Evolutionary conservation across 2,888 invertebrate genomes (phyloP), one percentile per base, ranked within the genome.

Genomic region (Drosophila aldrichi): DNA sequence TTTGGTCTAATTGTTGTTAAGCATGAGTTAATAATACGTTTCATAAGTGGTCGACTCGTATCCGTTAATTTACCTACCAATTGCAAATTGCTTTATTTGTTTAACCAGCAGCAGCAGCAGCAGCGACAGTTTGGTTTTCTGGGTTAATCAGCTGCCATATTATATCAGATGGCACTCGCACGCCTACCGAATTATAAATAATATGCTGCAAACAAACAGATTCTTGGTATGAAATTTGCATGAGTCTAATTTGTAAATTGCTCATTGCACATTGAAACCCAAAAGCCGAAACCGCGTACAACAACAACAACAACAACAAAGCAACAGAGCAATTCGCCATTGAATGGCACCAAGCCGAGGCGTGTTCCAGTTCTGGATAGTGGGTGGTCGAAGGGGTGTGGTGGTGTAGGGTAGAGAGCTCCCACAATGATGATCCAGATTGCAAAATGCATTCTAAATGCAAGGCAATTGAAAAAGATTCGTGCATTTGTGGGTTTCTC

Each of bases 201-300:
- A 75, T 72, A 57, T 68, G 81, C 82, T n/a, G n/a, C n/a, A 78
- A 66, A 80, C 77, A 82, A 80, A 75, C 72, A 78, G 74, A 72
- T 69, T 73, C 70, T 63, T 65, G 67, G 73, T 74, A 71, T 43
- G 49, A 63, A 69, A 74, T 74, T 78, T 84, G 88, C 91, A 78
- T 89, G 89, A 77, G 89, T 78, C 84, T 89, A 91, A 91, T 91
- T 90, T 89, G 82, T 84, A 91, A 91, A 91, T 91, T 91, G 91
- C 88, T 65, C 74, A 61, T 54, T 72, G 83, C 81, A 54, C 68
- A 80, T 70, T 69, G 68, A 71, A 77, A 74, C 66, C 64, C 41
- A 69, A 75, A 71, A 82, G 49, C 77, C 80, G 57, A 73, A 78
- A 73, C 81, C 79, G 54, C 81, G 59, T 41, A 29, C 46, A 38